phyloP scores from a whole-genome alignment of 2,888 invertebrate genomes.

The Bombylius discolor region DNA sequence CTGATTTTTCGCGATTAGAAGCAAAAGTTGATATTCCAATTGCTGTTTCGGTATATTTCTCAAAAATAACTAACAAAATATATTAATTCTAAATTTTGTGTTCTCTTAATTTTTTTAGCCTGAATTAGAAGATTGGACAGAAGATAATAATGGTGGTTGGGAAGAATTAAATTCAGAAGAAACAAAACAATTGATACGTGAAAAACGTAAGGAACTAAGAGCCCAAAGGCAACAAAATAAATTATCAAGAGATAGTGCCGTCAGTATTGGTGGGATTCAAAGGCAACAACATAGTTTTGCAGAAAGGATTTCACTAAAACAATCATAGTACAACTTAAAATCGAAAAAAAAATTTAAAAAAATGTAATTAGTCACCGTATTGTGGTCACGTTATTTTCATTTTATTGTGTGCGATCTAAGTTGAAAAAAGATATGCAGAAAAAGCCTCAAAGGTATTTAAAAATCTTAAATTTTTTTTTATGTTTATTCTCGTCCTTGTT shows the following conservation, averaged over 20 bases:
- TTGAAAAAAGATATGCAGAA: too few species aligned
- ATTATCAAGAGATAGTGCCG: slow-evolving; percentile 11
- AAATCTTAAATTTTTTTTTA: too few species aligned
- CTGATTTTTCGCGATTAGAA: slow-evolving; percentile 37
- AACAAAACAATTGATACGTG: slow-evolving; percentile 33
- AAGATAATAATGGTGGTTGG: slow-evolving; percentile 37
- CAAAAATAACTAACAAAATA: neutral
- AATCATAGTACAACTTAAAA: neutral
- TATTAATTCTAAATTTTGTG: too few species aligned
- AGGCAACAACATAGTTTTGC: neutral
- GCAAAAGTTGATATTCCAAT: slow-evolving; percentile 38
- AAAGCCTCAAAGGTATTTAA: too few species aligned
- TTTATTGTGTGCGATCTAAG: too few species aligned
- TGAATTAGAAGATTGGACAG: slow-evolving; percentile 43
- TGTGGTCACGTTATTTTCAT: too few species aligned
- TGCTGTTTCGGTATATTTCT: slow-evolving; percentile 28
- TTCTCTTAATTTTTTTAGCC: slow-evolving; percentile 23
- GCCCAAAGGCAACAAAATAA: slow-evolving; percentile 25
- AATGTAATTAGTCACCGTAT: too few species aligned
- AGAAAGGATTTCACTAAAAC: neutral
- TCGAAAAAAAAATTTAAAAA: too few species aligned
- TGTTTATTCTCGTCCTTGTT: too few species aligned
- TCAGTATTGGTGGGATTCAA: slow-evolving; percentile 3
- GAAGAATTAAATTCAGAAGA: slow-evolving; percentile 37
- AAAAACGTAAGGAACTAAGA: slow-evolving; percentile 33